Evolutionary conservation across 2,113 vertebrate genomes (phyloP), one percentile per base, ranked within the genome.

Genomic region (Suncus etruscus): DNA sequence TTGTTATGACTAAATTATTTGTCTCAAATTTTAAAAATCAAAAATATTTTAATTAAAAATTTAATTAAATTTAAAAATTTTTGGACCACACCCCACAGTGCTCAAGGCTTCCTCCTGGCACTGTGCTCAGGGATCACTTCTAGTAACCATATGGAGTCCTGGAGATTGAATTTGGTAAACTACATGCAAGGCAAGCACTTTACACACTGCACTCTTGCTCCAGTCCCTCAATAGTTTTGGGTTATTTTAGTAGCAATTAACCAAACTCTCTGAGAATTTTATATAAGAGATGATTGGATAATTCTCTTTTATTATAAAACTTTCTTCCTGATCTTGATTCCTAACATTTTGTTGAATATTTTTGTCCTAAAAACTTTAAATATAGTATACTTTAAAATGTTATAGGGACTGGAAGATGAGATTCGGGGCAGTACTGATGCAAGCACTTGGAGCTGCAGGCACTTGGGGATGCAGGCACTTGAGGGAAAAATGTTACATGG

Each of bases 361-460:
- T 86, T 58, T 25, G 58, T 87, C 94, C 68, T 87, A 31, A 84
- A 89, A 88, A 77, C 9, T 12, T 92, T 72, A 86, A 94, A 6
- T 90, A 29, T 31, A 89, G 72, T 50, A 66, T n/a, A 45, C 75
- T 86, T 87, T 72, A 5, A 0, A 90, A 27, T 90, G 12, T 47
- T 66, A 22, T 58, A 61, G 91, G 39, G 76, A 27, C 39, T 39
- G 39, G 39, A 39, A 39, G 39, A 39, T 39, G 39, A 39, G 39
- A 39, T 39, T 39, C 5, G 39, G 39, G 39, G 39, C 39, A 39
- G 39, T 39, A 5, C 39, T 39, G 39, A 39, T 39, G 39, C 39
- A 39, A 39, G 39, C 39, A 39, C 39, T 39, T 39, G 39, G 39
- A 39, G 39, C 39, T 39, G 39, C 39, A 39, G 39, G 39, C 39